phyloP scores from a whole-genome alignment of 2,888 invertebrate species.

The Aspidiotus destructor region DNA sequence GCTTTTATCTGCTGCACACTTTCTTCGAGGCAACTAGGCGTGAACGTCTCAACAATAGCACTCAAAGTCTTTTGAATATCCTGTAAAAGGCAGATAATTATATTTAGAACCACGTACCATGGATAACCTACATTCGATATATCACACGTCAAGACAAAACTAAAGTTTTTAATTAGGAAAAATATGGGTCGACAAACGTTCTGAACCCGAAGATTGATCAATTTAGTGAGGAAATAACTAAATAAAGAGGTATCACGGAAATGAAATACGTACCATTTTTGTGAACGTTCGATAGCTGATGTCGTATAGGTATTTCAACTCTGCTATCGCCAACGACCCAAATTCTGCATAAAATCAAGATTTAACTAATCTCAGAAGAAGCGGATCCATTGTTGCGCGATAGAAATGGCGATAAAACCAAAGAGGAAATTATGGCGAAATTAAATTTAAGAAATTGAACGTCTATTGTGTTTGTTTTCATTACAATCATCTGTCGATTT shows the following conservation, averaged over 20 bases:
- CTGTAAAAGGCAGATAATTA: constrained; percentile 9
- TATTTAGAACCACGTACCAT: background rate
- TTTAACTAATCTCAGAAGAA: background rate
- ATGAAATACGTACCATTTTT: constrained; percentile 1
- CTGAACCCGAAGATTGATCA: background rate
- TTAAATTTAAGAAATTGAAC: constrained; percentile 1
- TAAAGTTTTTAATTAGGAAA: background rate
- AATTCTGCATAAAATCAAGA: constrained; percentile 1
- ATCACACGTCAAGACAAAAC: background rate
- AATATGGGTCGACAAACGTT: background rate
- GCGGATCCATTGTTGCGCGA: no score
- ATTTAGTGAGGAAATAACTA: background rate
- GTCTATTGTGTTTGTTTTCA: constrained; percentile 26
- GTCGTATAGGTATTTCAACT: no score
- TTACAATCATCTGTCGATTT: constrained; percentile 20
- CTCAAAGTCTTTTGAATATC: constrained; percentile 27
- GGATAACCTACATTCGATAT: background rate
- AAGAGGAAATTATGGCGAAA: background rate
- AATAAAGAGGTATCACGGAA: background rate
- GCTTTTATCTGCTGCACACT: constrained; percentile 29
- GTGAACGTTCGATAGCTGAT: background rate
- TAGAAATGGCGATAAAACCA: background rate
- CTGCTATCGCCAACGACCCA: background rate
- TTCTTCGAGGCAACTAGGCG: constrained; percentile 23
- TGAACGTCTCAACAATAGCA: constrained; percentile 27